Evolutionary conservation across 2,797 vertebrate species (phyloP), one percentile per base, ranked within the genome.

Genomic region (Sebastes ruberrimus): DNA sequence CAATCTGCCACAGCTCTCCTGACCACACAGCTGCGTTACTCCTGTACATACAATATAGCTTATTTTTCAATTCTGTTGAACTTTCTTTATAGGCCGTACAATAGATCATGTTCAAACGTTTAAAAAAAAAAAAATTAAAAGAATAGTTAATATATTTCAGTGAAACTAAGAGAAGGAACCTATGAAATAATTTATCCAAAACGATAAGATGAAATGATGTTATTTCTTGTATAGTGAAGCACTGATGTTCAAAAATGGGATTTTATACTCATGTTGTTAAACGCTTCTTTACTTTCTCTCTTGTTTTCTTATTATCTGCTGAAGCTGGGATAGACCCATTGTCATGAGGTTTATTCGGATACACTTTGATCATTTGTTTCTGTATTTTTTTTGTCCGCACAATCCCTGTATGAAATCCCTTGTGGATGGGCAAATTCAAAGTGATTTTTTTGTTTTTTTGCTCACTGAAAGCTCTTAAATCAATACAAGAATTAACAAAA

Each of bases 31-130:
- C 91, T 92, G 89, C 92, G 74, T 90, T 88, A 89, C 90, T 92
- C 85, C 86, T 95, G 95, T 96, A 96, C 93, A 96, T 95, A 96
- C 85, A 91, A 95, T 95, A 96, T 94, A 96, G 94, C 94, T 95
- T 95, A 96, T 95, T 96, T 96, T 96, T 96, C 83, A 95, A 95
- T 95, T 96, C 72, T 93, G 93, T 96, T 95, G 53, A 91, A 89
- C 90, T 83, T 94, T 95, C 93, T 94, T 95, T 95, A 90, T 93
- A 94, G 92, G 87, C 81, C 83, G 68, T 93, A 93, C 81, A 89
- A 95, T 93, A 94, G 88, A 93, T 89, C 86, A 92, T 85, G 90
- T 93, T 93, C 73, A 84, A 92, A 93, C 78, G 20, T 92, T 71
- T 70, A 74, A 90, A 88, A 89, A 84, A 83, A 28, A 83, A 86